Base-by-base conservation (phyloP, 2,113 vertebrate species). In the Microcebus murinus region DNA sequence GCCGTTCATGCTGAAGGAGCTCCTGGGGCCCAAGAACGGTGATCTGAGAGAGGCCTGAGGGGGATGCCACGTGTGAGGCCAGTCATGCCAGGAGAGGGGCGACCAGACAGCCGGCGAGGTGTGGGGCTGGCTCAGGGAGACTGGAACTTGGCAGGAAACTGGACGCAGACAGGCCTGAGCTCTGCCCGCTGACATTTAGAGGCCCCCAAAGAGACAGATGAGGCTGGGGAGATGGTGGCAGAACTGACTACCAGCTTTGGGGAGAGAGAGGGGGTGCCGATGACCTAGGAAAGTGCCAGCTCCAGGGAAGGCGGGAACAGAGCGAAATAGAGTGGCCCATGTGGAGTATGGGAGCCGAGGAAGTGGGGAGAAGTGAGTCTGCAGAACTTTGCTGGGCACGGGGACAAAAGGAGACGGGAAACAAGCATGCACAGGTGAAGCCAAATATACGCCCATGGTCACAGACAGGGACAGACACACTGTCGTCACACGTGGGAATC, bases 361-460 rank as follows among this genome's bases (percentile, higher is more conserved):
- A 45, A 8, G 73, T 1, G 8, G 57, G 74, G 21, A 50, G 20
- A 31, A 61, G 8, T 18, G 27, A 86, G 23, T 2, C 8, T 39
- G 3, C 3, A 5, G 52, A 2, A 11, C 50, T 11, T 73, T 17
- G n/a, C 67, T 52, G 71, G 59, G 52, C 25, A 6, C 0, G 0
- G 71, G 4, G 36, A 48, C 80, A 11, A 10, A 39, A 59, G 63
- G 36, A 8, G 42, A 23, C 63, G 17, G 20, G 0, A 18, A 31
- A n/a, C 21, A 1, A 59, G 48, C 23, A 8, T 5, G 61, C 34
- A 0, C 31, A 70, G 48, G 34, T 1, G 1, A 34, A 45, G 48
- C 67, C 77, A 1, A 12, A n/a, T n/a, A 15, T 45, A 36, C 42
- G 65, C 31, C 25, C 34, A 2, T 50, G 0, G 12, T 21, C 57